phyloP scores from a whole-genome alignment of 2,888 invertebrate species.

The Ctena decussata region DNA sequence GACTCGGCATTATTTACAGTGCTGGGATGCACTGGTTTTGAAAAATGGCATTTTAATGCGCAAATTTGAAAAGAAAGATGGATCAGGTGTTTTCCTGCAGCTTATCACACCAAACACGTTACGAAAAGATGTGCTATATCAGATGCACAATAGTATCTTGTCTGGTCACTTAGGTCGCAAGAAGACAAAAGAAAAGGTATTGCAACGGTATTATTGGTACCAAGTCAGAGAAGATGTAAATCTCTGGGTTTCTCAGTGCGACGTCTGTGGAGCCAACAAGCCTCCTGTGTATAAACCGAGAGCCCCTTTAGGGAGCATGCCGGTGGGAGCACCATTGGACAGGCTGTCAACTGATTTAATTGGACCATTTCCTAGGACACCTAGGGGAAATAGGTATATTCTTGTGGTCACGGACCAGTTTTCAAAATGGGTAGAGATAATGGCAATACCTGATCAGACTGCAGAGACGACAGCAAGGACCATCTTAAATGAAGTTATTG shows the following conservation, averaged over 20 bases:
- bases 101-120: constrained; percentile 6
- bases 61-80: constrained; percentile 17
- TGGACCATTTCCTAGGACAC: constrained; percentile 57
- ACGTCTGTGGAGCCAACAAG: constrained; percentile 40
- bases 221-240: constrained; percentile 37
- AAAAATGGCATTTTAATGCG: constrained; percentile 36
- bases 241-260: constrained; percentile 31
- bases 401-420: constrained; percentile 61
- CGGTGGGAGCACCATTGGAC: constrained; percentile 51
- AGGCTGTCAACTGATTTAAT: constrained; percentile 52
- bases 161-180: constrained; percentile 52
- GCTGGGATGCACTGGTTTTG: constrained; percentile 25
- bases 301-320: constrained; percentile 40
- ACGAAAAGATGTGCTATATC: neutral
- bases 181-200: constrained; percentile 35
- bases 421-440: constrained; percentile 53
- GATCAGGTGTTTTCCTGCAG: constrained; percentile 22
- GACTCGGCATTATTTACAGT: constrained; percentile 32
- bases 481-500: constrained; percentile 58
- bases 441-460: constrained; percentile 55
- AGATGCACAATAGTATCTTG: constrained; percentile 31
- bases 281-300: neutral
- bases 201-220: constrained; percentile 45
- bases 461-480: constrained; percentile 47
- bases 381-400: constrained; percentile 60